Conservation (phyloP, 2,888 invertebrate species). For the Theretra japonica region DNA sequence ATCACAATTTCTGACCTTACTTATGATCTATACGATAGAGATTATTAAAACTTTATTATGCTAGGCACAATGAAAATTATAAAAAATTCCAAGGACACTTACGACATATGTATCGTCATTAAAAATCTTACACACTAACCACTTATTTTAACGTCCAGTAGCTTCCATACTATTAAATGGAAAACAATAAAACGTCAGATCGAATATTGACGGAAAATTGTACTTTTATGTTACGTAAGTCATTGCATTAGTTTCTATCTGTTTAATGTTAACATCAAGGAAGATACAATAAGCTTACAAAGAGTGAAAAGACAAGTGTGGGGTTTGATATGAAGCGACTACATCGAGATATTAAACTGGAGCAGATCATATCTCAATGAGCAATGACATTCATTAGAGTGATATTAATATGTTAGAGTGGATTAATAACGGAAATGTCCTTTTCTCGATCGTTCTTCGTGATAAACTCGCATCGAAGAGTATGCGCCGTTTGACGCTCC, state of each 20-base stretch:
- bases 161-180: not conserved
- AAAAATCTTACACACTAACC: not conserved
- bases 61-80: constrained; percentile 32
- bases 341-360: too few species aligned
- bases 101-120: constrained; percentile 9
- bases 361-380: not conserved
- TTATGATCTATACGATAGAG: constrained; percentile 32
- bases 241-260: not conserved
- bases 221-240: not conserved
- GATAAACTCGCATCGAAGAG: constrained; percentile 91
- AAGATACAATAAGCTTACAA: not conserved
- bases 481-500: constrained; percentile 88
- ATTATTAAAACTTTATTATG: constrained; percentile 39
- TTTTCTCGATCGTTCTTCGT: constrained; percentile 91
- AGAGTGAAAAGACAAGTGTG: not conserved
- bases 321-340: not conserved
- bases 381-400: not conserved
- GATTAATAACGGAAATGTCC: constrained; percentile 92
- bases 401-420: not conserved
- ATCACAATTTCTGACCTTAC: constrained; percentile 71
- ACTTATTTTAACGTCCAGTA: not conserved
- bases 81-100: constrained; percentile 28
- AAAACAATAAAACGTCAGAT: not conserved
- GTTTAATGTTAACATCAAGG: not conserved
- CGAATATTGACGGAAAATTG: not conserved